Evolutionary conservation across 2,888 invertebrate species (phyloP).

Genomic region (Tiphia femorata): DNA sequence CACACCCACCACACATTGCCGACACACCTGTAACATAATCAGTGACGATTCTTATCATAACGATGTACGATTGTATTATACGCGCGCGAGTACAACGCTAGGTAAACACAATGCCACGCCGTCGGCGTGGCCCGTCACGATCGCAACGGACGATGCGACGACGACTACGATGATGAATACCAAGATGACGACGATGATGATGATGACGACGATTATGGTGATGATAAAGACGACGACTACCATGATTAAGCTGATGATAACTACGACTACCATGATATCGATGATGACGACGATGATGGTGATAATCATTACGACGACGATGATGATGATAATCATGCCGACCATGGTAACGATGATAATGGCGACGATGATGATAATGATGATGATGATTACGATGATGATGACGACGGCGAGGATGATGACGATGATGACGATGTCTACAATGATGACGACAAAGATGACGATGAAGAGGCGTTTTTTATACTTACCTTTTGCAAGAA

Average conservation of each 20-base stretch:
- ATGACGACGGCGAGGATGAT: slow-evolving; percentile 34
- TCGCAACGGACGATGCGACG: slow-evolving; percentile 9
- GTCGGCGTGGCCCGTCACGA: slow-evolving; percentile 32
- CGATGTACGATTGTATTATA: slow-evolving; percentile 39
- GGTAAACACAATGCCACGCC: slow-evolving; percentile 9
- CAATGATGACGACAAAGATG: slow-evolving; percentile 45
- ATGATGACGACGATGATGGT: slow-evolving; percentile 30
- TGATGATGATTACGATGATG: slow-evolving; percentile 27
- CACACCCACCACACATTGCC: slow-evolving; percentile 25
- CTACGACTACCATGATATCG: slow-evolving; percentile 29
- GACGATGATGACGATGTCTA: slow-evolving; percentile 32
- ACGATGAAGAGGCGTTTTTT: slow-evolving; percentile 54
- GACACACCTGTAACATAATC: slow-evolving; percentile 40
- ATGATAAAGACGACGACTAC: background rate
- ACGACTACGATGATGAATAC: slow-evolving; percentile 15
- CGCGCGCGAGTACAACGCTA: slow-evolving; percentile 8
- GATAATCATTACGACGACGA: slow-evolving; percentile 28
- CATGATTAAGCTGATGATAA: slow-evolving; percentile 11
- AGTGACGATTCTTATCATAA: slow-evolving; percentile 41
- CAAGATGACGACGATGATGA: slow-evolving; percentile 31
- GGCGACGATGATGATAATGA: slow-evolving; percentile 9
- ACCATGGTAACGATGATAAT: slow-evolving; percentile 19
- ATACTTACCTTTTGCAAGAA: slow-evolving; percentile 68
- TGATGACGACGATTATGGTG: slow-evolving; percentile 11
- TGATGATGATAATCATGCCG: slow-evolving; percentile 21